phyloP scores from a whole-genome alignment of 2,113 vertebrate species.

The Coryphaenoides rupestris region DNA sequence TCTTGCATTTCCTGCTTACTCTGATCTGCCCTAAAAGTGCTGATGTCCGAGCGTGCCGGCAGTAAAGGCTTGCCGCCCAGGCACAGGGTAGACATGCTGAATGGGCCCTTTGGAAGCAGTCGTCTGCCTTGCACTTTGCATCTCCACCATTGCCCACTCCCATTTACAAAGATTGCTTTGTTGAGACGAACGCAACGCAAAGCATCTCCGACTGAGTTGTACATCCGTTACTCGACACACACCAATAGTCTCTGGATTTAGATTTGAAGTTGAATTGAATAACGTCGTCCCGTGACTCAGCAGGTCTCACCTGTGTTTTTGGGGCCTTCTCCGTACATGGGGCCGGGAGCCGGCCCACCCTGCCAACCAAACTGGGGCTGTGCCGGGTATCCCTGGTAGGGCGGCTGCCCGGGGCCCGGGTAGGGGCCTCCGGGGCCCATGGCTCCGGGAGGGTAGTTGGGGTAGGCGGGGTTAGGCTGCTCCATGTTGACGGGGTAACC shows the following conservation, averaged over 20 bases:
- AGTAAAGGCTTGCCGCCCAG: too few species aligned
- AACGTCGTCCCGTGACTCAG: neutral
- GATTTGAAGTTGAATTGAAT: too few species aligned
- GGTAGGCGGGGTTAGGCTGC: constrained; percentile 70
- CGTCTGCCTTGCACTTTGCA: too few species aligned
- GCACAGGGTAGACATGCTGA: too few species aligned
- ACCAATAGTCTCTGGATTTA: too few species aligned
- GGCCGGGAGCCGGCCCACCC: constrained; percentile 78
- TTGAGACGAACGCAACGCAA: too few species aligned
- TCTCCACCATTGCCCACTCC: too few species aligned
- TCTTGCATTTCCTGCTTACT: neutral
- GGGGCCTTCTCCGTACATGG: constrained; percentile 80
- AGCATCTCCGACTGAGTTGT: too few species aligned
- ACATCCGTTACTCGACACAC: too few species aligned
- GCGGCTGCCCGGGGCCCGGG: constrained; percentile 61
- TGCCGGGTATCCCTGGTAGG: constrained; percentile 67
- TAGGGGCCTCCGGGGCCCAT: constrained; percentile 75
- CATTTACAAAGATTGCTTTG: too few species aligned
- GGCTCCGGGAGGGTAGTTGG: constrained; percentile 72
- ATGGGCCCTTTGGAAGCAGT: too few species aligned
- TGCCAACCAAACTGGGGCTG: constrained; percentile 86
- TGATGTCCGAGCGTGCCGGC: neutral
- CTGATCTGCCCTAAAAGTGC: constrained; percentile 4
- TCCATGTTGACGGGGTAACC: constrained; percentile 66
- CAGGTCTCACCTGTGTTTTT: constrained; percentile 89